phyloP scores from a whole-genome alignment of 1,140 invertebrate genomes.

The Sarcophaga bullata region DNA sequence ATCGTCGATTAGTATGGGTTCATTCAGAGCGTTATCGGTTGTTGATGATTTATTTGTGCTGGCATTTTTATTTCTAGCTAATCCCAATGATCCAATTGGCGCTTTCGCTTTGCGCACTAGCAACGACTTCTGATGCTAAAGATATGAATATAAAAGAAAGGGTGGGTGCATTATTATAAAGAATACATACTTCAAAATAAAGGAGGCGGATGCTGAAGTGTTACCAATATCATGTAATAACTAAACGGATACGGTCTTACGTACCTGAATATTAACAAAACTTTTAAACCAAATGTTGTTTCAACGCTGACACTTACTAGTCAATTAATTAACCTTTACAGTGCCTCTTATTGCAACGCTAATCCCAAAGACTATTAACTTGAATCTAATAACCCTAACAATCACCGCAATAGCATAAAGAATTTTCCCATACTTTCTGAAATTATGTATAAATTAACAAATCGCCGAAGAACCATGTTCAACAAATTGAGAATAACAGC shows the following conservation, averaged over 20 bases:
- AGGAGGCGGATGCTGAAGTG: neutral
- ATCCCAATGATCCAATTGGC: neutral
- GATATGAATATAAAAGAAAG: neutral
- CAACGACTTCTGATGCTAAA: conserved; percentile 33
- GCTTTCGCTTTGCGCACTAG: conserved; percentile 25
- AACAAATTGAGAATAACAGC: too few species aligned
- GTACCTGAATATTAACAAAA: too few species aligned
- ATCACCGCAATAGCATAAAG: too few species aligned
- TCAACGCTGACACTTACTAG: neutral
- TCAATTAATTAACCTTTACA: too few species aligned
- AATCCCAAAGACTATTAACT: too few species aligned
- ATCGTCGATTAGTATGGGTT: conserved; percentile 37
- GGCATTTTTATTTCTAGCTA: neutral
- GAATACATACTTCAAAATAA: too few species aligned
- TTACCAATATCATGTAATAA: neutral
- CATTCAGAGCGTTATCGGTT: neutral
- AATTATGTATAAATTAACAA: too few species aligned
- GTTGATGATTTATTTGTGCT: neutral
- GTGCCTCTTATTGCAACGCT: too few species aligned
- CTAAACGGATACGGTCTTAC: too few species aligned
- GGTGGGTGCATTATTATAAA: neutral
- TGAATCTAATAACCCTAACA: too few species aligned
- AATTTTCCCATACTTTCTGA: too few species aligned
- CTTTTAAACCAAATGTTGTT: neutral
- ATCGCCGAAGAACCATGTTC: too few species aligned